phyloP scores from a whole-genome alignment of 2,797 vertebrate species.

The Oreortyx pictus region DNA sequence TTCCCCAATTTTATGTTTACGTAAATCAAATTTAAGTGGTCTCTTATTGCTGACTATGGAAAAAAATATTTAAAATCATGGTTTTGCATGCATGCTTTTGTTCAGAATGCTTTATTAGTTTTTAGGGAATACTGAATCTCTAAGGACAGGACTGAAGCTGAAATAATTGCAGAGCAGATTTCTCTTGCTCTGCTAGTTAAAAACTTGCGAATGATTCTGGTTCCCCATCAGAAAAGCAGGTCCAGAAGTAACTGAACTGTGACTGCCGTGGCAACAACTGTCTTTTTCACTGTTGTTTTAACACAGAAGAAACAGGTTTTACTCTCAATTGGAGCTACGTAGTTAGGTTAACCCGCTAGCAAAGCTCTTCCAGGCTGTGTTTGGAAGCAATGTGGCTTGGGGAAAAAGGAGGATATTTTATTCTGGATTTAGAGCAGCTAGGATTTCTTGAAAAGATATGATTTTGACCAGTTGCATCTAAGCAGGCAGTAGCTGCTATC shows the following conservation, averaged over 20 bases:
- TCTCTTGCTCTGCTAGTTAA: slow-evolving; percentile 16
- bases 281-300: background rate
- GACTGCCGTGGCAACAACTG: background rate
- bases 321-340: accelerated
- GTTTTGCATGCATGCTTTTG: background rate
- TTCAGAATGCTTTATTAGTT: slow-evolving; percentile 30
- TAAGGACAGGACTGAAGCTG: background rate
- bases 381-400: background rate
- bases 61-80: slow-evolving; percentile 15
- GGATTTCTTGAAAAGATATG: background rate
- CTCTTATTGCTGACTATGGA: background rate
- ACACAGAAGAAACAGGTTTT: background rate
- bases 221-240: background rate
- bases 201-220: background rate
- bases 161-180: slow-evolving; percentile 13
- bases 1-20: slow-evolving; percentile 14
- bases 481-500: background rate
- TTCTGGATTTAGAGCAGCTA: background rate
- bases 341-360: background rate
- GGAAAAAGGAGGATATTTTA: background rate
- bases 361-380: background rate
- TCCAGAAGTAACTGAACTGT: background rate
- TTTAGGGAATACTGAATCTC: slow-evolving; percentile 27
- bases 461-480: background rate
- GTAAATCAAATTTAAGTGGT: slow-evolving; percentile 21